Evolutionary conservation across 37 sponge, comb jelly and placozoan species (phyloP).

Genomic region (Cliona cf. orientalis): DNA sequence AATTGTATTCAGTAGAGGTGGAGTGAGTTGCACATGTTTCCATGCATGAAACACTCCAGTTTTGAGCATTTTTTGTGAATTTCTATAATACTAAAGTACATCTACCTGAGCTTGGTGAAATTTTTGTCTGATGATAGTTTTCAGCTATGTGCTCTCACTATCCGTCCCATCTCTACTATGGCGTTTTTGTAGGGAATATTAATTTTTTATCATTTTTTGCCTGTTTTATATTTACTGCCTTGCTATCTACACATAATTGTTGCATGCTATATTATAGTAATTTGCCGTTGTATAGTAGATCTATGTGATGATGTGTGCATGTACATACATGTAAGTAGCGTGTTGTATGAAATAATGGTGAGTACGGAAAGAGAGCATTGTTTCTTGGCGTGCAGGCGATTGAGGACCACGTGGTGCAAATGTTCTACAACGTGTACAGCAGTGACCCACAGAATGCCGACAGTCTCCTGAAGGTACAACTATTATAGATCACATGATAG

Average conservation of each 20-base stretch:
- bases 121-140: background rate
- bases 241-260: background rate
- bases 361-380: too few species aligned
- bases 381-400: constrained; percentile 57
- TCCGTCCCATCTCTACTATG: background rate
- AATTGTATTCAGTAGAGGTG: too few species aligned
- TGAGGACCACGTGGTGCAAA: constrained; percentile 72
- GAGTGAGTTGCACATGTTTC: too few species aligned
- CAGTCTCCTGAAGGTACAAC: constrained; percentile 65
- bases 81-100: too few species aligned
- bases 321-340: background rate
- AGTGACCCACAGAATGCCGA: constrained; percentile 49
- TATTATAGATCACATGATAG: background rate
- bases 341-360: too few species aligned
- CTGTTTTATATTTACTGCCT: background rate
- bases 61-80: too few species aligned
- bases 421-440: constrained; percentile 68
- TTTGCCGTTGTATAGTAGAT: too few species aligned
- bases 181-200: background rate
- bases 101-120: background rate
- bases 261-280: background rate
- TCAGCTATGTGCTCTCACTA: background rate
- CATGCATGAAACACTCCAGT: too few species aligned
- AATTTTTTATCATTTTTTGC: background rate
- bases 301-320: too few species aligned